Conservation (phyloP, 2,113 vertebrate species). For the Psilopsiagon aymara region DNA sequence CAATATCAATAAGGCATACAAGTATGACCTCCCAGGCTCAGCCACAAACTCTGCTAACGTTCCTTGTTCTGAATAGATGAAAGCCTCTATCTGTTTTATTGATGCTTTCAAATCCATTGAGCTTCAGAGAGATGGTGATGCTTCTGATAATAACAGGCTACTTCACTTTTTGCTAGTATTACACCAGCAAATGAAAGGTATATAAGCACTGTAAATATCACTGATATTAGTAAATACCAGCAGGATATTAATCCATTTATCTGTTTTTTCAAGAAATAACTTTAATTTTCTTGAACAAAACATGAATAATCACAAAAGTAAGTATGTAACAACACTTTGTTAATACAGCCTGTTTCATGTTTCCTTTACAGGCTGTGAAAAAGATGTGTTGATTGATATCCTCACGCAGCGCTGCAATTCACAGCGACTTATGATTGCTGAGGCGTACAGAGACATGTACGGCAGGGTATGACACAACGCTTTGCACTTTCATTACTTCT, state of each 20-base stretch:
- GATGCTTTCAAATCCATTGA: neutral
- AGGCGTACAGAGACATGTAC: slow-evolving; percentile 71
- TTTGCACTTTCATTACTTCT: neutral
- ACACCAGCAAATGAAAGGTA: neutral
- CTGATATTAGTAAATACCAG: neutral
- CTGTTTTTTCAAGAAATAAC: neutral
- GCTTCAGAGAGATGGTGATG: neutral
- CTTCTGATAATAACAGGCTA: neutral
- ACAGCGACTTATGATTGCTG: slow-evolving; percentile 74
- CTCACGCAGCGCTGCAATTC: slow-evolving; percentile 78
- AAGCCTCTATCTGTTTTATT: neutral
- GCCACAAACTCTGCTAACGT: neutral
- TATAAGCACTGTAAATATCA: neutral
- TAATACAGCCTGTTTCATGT: neutral
- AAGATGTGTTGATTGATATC: slow-evolving; percentile 78
- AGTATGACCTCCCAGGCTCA: neutral
- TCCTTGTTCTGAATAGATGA: neutral
- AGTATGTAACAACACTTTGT: neutral
- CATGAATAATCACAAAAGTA: neutral
- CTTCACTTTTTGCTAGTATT: neutral
- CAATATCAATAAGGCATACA: neutral
- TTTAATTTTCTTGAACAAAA: neutral
- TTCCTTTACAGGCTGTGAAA: slow-evolving; percentile 76
- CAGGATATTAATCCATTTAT: neutral
- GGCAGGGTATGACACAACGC: slow-evolving; percentile 63